phyloP scores from a whole-genome alignment of 2,113 vertebrate species.

The Gorsachius goisagi region DNA sequence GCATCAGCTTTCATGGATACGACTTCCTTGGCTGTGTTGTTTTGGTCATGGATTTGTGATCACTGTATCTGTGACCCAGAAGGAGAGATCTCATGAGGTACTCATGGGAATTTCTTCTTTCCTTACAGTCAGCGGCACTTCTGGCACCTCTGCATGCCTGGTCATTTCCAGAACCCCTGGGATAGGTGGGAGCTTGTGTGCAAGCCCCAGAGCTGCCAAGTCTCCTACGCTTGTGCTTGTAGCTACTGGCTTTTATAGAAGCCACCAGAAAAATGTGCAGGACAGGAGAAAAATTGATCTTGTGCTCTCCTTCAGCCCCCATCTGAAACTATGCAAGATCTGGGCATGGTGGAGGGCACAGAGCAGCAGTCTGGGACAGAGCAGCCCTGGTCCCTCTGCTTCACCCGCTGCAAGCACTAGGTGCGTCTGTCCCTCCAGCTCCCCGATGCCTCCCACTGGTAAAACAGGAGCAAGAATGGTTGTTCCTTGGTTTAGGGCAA shows the following conservation, averaged over 20 bases:
- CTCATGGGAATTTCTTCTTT: background rate
- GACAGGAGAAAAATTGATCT: background rate
- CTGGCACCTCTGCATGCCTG: background rate
- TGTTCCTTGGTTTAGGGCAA: background rate
- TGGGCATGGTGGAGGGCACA: background rate
- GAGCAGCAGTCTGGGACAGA: background rate
- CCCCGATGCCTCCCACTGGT: background rate
- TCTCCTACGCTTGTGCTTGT: too few relatives aligned
- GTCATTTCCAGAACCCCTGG: background rate
- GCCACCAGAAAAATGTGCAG: background rate
- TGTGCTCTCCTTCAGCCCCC: background rate
- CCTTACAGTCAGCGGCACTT: background rate
- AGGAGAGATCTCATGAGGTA: background rate
- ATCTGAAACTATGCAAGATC: background rate
- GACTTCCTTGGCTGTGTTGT: background rate
- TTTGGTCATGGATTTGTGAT: background rate
- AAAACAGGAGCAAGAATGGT: background rate
- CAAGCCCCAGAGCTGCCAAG: background rate
- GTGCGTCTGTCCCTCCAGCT: background rate
- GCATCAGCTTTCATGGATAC: background rate
- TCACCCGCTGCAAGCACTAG: background rate
- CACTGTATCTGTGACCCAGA: background rate
- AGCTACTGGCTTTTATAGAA: background rate
- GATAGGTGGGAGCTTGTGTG: background rate
- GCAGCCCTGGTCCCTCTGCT: background rate